A percentile compares a stretch with the other conserved stretches of the same genome.
These are phyloP conservation scores for Ephialtes manifestator DNA, from an alignment of 2,888 invertebrate species.

Conservation along the genomic window DNA sequence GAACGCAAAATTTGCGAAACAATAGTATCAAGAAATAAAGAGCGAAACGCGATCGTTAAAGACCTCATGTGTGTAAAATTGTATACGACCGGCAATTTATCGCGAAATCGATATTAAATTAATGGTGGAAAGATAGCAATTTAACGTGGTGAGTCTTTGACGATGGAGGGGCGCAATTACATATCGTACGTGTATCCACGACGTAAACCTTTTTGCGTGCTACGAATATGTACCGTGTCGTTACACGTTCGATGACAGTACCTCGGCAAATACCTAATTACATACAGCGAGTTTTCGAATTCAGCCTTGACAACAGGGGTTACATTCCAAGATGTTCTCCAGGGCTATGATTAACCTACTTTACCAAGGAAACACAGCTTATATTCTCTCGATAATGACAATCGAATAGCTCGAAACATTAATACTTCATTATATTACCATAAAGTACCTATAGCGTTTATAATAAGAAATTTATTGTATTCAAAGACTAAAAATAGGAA, in stretches of 20 bases:
- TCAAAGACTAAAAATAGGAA: too few relatives aligned
- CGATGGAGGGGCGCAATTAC: slow-evolving; percentile 44
- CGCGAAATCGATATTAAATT: slow-evolving; percentile 62
- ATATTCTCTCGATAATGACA: slow-evolving; percentile 10
- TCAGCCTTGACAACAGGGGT: slow-evolving; percentile 50
- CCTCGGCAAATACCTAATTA: slow-evolving; percentile 5
- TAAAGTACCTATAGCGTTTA: background rate
- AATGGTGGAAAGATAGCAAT: slow-evolving; percentile 51
- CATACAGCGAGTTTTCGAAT: slow-evolving; percentile 33
- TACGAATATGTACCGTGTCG: slow-evolving; percentile 12
- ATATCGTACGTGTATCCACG: background rate
- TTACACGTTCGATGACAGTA: slow-evolving; percentile 26
- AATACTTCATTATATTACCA: background rate
- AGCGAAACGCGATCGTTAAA: background rate
- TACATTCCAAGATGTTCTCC: slow-evolving; percentile 50
- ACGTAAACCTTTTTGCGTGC: slow-evolving; percentile 4
- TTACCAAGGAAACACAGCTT: slow-evolving; percentile 33
- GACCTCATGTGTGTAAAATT: background rate
- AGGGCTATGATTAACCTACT: slow-evolving; percentile 64
- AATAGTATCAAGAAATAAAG: background rate
- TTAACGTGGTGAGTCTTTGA: slow-evolving; percentile 48
- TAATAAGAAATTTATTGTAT: background rate
- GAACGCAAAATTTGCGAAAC: background rate
- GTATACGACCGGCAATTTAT: background rate
- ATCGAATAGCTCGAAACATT: background rate